Conservation (phyloP, 2,113 vertebrate species). For the Choloepus hoffmanni region DNA sequence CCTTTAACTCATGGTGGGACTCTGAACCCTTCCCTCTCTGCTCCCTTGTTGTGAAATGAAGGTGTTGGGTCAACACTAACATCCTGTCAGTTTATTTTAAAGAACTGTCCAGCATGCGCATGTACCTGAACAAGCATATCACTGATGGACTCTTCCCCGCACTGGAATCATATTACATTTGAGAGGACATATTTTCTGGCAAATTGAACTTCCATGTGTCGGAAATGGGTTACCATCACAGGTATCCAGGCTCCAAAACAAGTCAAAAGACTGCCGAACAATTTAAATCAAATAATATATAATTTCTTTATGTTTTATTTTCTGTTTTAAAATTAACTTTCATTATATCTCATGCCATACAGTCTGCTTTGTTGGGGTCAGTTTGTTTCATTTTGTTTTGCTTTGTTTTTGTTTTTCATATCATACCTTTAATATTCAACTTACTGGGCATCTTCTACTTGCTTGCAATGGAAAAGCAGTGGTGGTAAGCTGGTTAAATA, state of each 20-base stretch:
- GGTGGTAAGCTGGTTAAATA: background rate
- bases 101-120: background rate
- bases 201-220: background rate
- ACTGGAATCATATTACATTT: background rate
- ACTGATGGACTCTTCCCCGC: background rate
- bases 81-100: background rate
- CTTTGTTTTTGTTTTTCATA: background rate
- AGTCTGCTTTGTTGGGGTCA: background rate
- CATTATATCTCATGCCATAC: background rate
- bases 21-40: background rate
- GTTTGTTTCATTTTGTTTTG: background rate
- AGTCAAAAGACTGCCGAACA: conserved; percentile 19
- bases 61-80: background rate
- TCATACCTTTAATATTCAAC: background rate
- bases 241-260: background rate
- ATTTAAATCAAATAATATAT: conserved; percentile 22
- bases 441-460: background rate
- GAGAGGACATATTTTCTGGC: background rate
- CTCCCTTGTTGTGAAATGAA: background rate
- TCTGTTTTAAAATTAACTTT: conserved; percentile 11
- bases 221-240: background rate
- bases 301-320: background rate
- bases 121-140: background rate
- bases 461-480: background rate
- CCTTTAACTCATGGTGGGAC: background rate